A percentile compares a stretch with the other conserved stretches of the same genome.
phyloP scores from a whole-genome alignment of 2,113 vertebrate species.

The Odontophorus gujanensis region DNA sequence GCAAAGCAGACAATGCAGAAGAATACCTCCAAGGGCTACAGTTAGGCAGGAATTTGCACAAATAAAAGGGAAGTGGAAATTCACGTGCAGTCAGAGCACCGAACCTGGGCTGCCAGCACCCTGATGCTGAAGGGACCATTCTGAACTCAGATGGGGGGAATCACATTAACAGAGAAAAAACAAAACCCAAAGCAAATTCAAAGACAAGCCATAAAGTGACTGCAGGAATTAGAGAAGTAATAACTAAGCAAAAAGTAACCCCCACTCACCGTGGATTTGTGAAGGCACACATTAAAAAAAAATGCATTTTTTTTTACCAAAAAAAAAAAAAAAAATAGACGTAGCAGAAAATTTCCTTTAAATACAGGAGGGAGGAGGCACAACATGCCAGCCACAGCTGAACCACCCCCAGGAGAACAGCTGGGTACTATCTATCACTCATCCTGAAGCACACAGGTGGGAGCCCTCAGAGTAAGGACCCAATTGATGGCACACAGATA shows the following conservation, averaged over 20 bases:
- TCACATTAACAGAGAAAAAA: not conserved
- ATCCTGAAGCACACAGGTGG: not conserved
- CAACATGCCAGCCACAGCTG: not conserved
- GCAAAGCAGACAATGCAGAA: not conserved
- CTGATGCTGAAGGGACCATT: fast-evolving
- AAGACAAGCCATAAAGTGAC: too few species aligned
- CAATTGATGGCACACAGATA: not conserved
- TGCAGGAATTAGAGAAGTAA: not conserved
- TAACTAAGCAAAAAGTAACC: not conserved
- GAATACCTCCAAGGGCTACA: not conserved
- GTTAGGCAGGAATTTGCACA: not conserved
- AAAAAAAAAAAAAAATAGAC: too few species aligned
- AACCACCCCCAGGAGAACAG: not conserved
- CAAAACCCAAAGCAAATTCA: too few species aligned
- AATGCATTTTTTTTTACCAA: not conserved
- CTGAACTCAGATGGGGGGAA: not conserved
- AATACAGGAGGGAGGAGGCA: not conserved
- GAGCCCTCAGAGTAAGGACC: not conserved
- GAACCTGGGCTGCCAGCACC: not conserved
- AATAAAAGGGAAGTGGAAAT: not conserved
- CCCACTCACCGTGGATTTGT: not conserved
- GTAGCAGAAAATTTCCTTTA: not conserved
- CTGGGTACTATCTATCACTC: not conserved
- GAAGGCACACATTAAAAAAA: not conserved
- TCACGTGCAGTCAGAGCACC: not conserved